Percentiles rank a stretch among this genome's conserved stretches.
These are phyloP conservation scores for Lasioglossum villosulum DNA, from an alignment of 2,888 invertebrate genomes.

Conservation along the genomic window DNA sequence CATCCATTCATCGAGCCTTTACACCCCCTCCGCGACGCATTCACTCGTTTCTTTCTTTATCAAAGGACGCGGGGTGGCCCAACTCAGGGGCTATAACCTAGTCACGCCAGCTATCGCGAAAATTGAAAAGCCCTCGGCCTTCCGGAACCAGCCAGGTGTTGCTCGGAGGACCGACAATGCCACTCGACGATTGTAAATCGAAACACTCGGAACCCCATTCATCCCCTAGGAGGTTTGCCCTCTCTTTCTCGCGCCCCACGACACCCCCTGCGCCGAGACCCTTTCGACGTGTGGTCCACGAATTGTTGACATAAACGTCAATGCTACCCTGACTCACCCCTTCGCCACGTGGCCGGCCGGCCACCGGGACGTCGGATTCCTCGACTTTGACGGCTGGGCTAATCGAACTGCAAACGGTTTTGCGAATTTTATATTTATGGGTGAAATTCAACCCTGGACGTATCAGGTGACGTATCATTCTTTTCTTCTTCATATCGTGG, in stretches of 20 bases:
- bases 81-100: background rate
- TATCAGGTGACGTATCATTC: background rate
- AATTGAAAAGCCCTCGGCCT: slow-evolving; percentile 66
- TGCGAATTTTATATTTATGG: background rate
- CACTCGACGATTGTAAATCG: slow-evolving; percentile 58
- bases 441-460: background rate
- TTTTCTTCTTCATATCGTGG: background rate
- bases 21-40: slow-evolving; percentile 4
- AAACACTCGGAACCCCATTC: slow-evolving; percentile 41
- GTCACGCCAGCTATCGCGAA: slow-evolving; percentile 13
- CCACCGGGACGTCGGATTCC: background rate
- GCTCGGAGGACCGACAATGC: slow-evolving; percentile 61
- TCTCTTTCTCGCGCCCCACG: slow-evolving; percentile 40
- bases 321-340: background rate
- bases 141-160: slow-evolving; percentile 68
- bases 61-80: slow-evolving; percentile 20
- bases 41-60: slow-evolving; percentile 40
- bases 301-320: slow-evolving; percentile 25
- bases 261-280: background rate
- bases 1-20: slow-evolving; percentile 6
- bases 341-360: slow-evolving; percentile 6
- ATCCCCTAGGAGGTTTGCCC: slow-evolving; percentile 40
- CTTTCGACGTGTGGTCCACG: background rate
- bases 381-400: background rate
- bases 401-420: background rate